Evolutionary conservation across 1,140 invertebrate species (phyloP), one percentile per base, ranked within the genome.

Genomic region (Caenorhabditis brenneri): DNA sequence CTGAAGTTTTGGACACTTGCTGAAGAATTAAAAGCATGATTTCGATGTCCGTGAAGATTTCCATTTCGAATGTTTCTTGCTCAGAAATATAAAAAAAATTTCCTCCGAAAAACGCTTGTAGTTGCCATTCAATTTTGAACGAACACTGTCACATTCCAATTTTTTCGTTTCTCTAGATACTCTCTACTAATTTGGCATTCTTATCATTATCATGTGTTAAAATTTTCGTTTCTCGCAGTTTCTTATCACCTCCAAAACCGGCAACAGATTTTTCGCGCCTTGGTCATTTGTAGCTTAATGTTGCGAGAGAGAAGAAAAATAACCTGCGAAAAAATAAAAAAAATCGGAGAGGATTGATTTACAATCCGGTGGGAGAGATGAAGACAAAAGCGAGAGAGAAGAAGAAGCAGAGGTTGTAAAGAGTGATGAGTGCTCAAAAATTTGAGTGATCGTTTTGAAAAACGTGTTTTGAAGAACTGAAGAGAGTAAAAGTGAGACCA

Each of bases 191-290:
- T 27, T 65, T 24, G 31, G 36, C n/a, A 36, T 36, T 65, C 27
- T 10, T 51, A 36, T 16, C 36, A 42, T 74, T 42, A 74, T 74
- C 65, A 74, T 74, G 65, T 74, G 65, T 74, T 74, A 42, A 74
- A 42, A 36, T 33, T 42, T 42, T 74, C 22, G n/a, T 42, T 74
- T 74, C 65, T 74, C 65, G 65, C 65, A 22, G 36, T 74, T 42
- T 42, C 36, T 74, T 74, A 74, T 74, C 36, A 39, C 29, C 7
- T 27, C 48, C 48, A 9, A 42, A 55, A 55, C 24, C 7, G 12
- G 53, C 22, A n/a, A 51, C 49, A 51, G 42, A 51, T n/a, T n/a
- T 65, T 39, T 39, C n/a, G 58, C 33, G 58, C 58, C 24, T 29
- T 55, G 31, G 55, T 29, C 33, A 36, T 36, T 65, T 36, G 24